A percentile compares a stretch with the other conserved stretches of the same genome.
phyloP scores from a whole-genome alignment of 2,113 vertebrate genomes.

The Cavia aperea region DNA sequence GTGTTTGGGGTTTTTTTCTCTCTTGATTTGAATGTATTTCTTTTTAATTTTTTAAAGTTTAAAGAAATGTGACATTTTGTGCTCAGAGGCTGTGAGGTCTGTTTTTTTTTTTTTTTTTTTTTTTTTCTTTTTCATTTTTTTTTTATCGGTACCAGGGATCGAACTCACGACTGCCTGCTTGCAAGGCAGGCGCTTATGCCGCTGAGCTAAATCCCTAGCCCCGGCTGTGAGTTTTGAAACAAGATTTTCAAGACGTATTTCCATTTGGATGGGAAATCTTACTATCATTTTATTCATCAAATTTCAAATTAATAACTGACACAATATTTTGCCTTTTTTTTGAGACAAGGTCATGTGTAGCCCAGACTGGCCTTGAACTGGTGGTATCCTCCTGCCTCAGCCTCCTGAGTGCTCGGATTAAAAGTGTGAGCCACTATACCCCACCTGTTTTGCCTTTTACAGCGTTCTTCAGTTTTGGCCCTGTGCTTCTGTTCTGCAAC shows the following conservation, averaged over 20 bases:
- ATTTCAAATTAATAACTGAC: constrained; percentile 9
- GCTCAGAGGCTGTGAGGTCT: neutral
- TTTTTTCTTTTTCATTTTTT: too few species aligned
- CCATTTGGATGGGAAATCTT: neutral
- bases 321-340: neutral
- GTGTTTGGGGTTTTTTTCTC: neutral
- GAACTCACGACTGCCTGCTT: too few species aligned
- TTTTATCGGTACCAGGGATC: too few species aligned
- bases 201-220: too few species aligned
- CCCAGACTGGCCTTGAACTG: neutral
- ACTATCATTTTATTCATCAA: neutral
- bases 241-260: constrained; percentile 2
- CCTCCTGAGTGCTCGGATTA: neutral
- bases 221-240: neutral
- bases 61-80: constrained; percentile 24
- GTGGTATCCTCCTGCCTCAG: neutral
- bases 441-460: neutral
- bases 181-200: too few species aligned
- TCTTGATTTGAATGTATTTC: neutral
- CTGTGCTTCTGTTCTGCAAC: neutral
- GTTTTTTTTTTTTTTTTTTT: too few species aligned
- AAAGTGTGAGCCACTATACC: neutral
- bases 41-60: constrained; percentile 4
- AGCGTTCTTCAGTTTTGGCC: neutral
- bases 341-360: neutral